A percentile compares a stretch with the other conserved stretches of the same genome.
These are phyloP conservation scores for Augochlorella aurata DNA, from an alignment of 2,888 invertebrate genomes.

Conservation along the genomic window DNA sequence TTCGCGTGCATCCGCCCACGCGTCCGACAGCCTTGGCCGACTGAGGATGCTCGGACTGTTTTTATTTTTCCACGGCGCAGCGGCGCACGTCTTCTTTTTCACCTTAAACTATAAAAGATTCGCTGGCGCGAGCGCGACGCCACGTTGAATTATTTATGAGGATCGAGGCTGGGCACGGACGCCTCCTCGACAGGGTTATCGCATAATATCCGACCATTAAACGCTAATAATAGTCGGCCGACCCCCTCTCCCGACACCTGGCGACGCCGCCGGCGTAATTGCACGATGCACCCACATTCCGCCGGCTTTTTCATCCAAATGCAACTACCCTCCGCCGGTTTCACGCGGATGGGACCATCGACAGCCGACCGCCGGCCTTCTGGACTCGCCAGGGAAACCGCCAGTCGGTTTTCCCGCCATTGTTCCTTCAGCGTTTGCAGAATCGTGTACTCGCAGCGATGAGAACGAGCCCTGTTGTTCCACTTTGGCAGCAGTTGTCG, in stretches of 20 bases:
- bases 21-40: conserved; percentile 66
- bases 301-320: conserved; percentile 13
- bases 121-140: conserved; percentile 37
- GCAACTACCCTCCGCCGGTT: conserved; percentile 15
- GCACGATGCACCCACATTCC: conserved; percentile 45
- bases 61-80: conserved; percentile 35
- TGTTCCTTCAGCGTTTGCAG: not conserved
- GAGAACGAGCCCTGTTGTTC: no score
- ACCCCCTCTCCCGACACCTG: conserved; percentile 9
- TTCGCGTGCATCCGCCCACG: conserved; percentile 52
- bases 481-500: no score
- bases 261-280: conserved; percentile 26
- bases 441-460: no score
- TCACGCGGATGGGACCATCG: conserved; percentile 35
- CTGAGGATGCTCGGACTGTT: conserved; percentile 43
- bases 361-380: not conserved
- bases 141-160: conserved; percentile 64
- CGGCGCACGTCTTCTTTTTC: conserved; percentile 44
- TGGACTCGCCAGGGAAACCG: not conserved
- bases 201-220: conserved; percentile 47
- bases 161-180: conserved; percentile 40
- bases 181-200: conserved; percentile 41
- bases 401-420: not conserved
- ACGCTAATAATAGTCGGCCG: conserved; percentile 52
- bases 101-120: conserved; percentile 55